phyloP scores from a whole-genome alignment of 2,797 vertebrate species.

The Lacerta viridis region DNA sequence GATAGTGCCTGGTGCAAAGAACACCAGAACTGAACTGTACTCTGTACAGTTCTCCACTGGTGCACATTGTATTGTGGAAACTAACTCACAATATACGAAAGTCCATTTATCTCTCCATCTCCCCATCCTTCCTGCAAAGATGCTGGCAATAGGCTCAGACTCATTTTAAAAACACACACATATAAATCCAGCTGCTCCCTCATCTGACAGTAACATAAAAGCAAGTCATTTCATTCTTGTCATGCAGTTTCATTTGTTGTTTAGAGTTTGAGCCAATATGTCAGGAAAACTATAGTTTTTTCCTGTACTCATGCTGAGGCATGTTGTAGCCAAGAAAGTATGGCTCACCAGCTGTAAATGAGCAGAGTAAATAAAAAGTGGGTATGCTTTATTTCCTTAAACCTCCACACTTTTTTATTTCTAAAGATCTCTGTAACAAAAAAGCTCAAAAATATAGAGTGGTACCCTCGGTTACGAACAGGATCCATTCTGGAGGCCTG shows the following conservation, averaged over 20 bases:
- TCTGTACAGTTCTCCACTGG: no score
- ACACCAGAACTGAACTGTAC: no score
- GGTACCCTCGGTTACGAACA: no score
- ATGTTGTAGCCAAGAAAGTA: neutral
- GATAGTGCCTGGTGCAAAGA: no score
- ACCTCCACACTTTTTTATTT: neutral
- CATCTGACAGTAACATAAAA: neutral
- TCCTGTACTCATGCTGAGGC: neutral
- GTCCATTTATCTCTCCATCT: neutral
- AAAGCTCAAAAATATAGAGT: neutral
- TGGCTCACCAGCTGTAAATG: neutral
- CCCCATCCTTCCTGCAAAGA: neutral
- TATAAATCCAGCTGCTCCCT: neutral
- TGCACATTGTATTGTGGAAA: neutral
- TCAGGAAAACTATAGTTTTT: neutral
- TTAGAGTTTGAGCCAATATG: conserved; percentile 33
- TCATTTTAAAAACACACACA: neutral
- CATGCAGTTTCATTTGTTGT: neutral
- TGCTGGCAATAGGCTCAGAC: neutral
- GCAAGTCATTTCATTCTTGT: conserved; percentile 21
- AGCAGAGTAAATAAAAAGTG: neutral
- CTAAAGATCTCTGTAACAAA: neutral
- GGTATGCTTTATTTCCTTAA: neutral
- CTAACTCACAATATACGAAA: neutral
- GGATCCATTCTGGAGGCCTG: no score